Conservation (phyloP, 2,113 vertebrate species). For the Eidolon helvum region DNA sequence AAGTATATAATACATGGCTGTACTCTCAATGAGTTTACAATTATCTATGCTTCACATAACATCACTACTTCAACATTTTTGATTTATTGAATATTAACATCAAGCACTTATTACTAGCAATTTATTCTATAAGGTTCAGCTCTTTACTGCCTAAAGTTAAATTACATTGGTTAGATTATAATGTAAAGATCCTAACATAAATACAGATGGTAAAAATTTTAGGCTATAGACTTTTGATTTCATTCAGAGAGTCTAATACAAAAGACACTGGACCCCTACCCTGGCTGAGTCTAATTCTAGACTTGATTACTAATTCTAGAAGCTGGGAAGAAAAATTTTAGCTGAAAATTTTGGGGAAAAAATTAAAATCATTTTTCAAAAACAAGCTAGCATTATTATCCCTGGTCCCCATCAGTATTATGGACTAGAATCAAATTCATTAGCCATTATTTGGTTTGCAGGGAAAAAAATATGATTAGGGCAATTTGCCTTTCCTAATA, state of each 20-base stretch:
- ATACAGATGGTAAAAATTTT: neutral
- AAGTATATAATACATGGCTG: neutral
- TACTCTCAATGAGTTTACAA: neutral
- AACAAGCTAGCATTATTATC: neutral
- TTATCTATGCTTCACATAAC: neutral
- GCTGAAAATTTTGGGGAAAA: neutral
- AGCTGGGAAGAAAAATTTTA: neutral
- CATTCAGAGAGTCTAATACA: neutral
- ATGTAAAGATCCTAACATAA: neutral
- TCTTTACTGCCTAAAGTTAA: neutral
- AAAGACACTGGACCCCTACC: neutral
- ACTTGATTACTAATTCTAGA: neutral
- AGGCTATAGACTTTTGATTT: neutral
- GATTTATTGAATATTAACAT: neutral
- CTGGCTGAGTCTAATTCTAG: neutral
- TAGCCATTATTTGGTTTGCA: neutral
- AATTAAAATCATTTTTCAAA: constrained; percentile 2
- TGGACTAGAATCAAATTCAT: neutral
- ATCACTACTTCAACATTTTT: neutral
- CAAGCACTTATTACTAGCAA: neutral
- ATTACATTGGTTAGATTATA: neutral
- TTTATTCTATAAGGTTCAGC: neutral
- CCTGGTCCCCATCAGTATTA: neutral
- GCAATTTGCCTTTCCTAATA: neutral
- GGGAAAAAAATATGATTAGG: neutral